These are phyloP conservation scores for Eupithecia inturbata DNA, from an alignment of 2,888 invertebrate species.

Conservation along the genomic window DNA sequence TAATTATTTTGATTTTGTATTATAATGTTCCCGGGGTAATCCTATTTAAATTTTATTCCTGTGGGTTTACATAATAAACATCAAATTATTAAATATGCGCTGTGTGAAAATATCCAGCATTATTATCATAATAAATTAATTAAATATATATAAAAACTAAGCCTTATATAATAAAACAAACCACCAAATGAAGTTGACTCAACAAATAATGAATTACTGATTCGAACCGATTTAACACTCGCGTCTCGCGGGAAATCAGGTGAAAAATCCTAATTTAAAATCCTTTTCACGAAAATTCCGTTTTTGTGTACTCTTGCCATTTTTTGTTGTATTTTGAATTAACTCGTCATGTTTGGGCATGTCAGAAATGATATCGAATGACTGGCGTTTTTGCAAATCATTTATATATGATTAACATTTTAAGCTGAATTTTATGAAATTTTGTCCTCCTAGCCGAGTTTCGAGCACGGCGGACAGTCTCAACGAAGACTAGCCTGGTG, in stretches of 20 bases:
- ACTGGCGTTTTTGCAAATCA: background rate
- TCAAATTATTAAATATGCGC: too few relatives aligned
- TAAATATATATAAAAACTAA: background rate
- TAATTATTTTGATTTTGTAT: too few relatives aligned
- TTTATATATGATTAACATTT: background rate
- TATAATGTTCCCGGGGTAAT: too few relatives aligned
- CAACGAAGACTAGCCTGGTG: too few relatives aligned
- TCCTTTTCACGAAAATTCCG: conserved; percentile 11
- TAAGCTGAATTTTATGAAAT: background rate
- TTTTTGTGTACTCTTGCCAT: conserved; percentile 8
- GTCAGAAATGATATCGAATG: background rate
- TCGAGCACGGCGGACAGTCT: too few relatives aligned
- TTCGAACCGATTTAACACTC: conserved; percentile 20
- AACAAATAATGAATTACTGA: conserved; percentile 16
- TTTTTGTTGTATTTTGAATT: background rate
- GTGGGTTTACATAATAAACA: too few relatives aligned
- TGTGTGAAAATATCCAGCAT: background rate
- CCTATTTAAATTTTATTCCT: too few relatives aligned
- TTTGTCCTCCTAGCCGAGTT: too few relatives aligned
- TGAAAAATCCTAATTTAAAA: conserved; percentile 22
- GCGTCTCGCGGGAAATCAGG: conserved; percentile 26
- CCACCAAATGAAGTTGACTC: background rate
- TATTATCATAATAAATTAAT: background rate
- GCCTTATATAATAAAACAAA: background rate
- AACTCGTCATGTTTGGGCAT: background rate